A percentile compares a stretch with the other conserved stretches of the same genome.
phyloP scores from a whole-genome alignment of 2,888 invertebrate species.

The Pseudococcus longispinus region DNA sequence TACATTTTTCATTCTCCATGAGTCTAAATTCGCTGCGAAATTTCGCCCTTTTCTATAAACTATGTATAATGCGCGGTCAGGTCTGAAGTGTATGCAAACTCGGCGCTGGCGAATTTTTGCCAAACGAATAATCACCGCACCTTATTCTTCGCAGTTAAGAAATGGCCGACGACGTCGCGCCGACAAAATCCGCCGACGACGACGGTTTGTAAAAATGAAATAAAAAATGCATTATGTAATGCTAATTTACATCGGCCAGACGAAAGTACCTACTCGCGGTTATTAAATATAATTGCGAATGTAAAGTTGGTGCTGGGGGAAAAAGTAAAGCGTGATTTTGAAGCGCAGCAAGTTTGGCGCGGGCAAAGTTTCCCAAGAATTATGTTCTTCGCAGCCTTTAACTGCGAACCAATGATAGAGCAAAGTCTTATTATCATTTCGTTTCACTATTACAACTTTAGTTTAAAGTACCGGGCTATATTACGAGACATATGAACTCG shows the following conservation, averaged over 20 bases:
- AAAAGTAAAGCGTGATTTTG: conserved; percentile 7
- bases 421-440: conserved; percentile 32
- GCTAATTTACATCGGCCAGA: background rate
- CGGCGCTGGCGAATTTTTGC: too few species aligned
- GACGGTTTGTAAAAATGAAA: background rate
- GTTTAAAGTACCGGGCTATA: background rate
- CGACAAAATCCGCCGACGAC: background rate
- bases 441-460: conserved; percentile 13
- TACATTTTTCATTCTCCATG: background rate
- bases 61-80: background rate
- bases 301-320: background rate
- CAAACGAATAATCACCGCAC: too few species aligned
- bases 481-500: conserved; percentile 7
- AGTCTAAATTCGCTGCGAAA: background rate
- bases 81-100: background rate
- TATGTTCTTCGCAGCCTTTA: conserved; percentile 6
- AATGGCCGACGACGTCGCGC: background rate
- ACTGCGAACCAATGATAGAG: conserved; percentile 27
- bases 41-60: background rate
- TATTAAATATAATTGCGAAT: conserved; percentile 12
- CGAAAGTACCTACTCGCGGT: background rate
- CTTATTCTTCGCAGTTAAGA: background rate
- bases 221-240: background rate
- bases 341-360: background rate
- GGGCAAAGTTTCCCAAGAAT: background rate